These are phyloP conservation scores for Xenentodon cancila DNA, from an alignment of 2,797 vertebrate genomes.

Conservation along the genomic window DNA sequence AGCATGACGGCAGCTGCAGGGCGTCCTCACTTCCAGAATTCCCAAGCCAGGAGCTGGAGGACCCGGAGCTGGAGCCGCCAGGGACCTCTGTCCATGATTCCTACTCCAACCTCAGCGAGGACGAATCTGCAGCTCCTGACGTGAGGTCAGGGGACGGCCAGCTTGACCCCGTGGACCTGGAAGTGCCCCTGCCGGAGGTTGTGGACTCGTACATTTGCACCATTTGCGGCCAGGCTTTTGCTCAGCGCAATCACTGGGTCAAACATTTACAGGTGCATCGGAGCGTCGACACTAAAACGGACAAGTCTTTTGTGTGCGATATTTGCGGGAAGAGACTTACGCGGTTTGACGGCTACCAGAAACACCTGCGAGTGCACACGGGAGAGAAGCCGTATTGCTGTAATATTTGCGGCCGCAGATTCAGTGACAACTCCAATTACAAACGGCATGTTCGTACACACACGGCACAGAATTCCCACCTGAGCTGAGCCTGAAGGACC, in stretches of 20 bases:
- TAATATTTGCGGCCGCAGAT: slow-evolving; percentile 53
- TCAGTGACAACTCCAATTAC: slow-evolving; percentile 71
- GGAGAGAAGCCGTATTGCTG: slow-evolving; percentile 67
- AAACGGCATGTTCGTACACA: slow-evolving; percentile 62
- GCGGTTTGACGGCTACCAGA: slow-evolving; percentile 65
- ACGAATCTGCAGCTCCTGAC: background rate
- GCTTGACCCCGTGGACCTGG: background rate
- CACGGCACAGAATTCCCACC: background rate
- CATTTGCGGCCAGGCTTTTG: slow-evolving; percentile 53
- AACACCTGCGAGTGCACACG: slow-evolving; percentile 66
- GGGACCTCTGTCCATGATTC: slow-evolving; percentile 25
- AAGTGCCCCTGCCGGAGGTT: background rate
- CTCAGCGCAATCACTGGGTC: slow-evolving; percentile 55
- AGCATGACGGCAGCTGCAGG: background rate
- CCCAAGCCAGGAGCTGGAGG: background rate
- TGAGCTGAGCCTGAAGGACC: slow-evolving; percentile 18
- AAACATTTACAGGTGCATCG: slow-evolving; percentile 55
- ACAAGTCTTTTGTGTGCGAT: slow-evolving; percentile 59
- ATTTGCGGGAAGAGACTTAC: slow-evolving; percentile 68
- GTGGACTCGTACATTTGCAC: slow-evolving; percentile 57
- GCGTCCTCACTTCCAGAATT: background rate
- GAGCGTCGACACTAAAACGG: background rate
- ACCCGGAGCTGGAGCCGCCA: slow-evolving; percentile 11
- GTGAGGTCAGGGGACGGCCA: slow-evolving; percentile 2
- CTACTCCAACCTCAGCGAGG: background rate